Percentiles rank a stretch among this genome's conserved stretches.
Conservation (phyloP, 2,797 vertebrate genomes). For the Hemitrygon akajei region DNA sequence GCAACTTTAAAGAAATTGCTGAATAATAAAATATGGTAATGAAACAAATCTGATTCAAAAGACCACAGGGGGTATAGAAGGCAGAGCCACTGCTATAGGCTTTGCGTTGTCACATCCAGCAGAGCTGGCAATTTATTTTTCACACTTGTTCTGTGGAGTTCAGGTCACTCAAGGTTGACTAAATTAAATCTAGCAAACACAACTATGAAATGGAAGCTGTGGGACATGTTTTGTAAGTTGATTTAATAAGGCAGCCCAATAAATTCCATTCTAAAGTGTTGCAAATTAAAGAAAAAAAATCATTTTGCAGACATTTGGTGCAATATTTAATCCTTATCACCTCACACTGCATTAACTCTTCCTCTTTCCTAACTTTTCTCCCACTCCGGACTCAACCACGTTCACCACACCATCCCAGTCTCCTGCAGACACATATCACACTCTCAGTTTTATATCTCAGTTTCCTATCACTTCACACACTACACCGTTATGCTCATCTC, state of each 20-base stretch:
- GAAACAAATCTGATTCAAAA: neutral
- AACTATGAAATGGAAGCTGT: neutral
- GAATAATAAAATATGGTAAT: neutral
- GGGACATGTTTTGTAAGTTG: neutral
- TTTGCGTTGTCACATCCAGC: neutral
- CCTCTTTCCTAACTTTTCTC: neutral
- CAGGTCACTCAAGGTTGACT: neutral
- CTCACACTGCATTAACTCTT: neutral
- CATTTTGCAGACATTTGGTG: neutral
- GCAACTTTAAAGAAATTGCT: neutral
- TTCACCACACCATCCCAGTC: neutral
- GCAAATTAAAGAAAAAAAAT: neutral
- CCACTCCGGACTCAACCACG: neutral
- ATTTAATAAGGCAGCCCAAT: neutral
- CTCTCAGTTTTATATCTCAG: neutral
- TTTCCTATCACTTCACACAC: neutral
- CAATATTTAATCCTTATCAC: neutral
- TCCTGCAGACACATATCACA: neutral
- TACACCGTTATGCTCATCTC: neutral
- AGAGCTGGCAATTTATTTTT: neutral
- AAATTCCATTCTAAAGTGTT: too few relatives aligned
- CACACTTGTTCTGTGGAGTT: neutral
- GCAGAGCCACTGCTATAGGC: neutral
- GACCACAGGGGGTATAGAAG: neutral
- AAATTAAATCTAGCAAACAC: neutral